Conservation (phyloP, 2,113 vertebrate genomes). For the Maccullochella peelii region DNA sequence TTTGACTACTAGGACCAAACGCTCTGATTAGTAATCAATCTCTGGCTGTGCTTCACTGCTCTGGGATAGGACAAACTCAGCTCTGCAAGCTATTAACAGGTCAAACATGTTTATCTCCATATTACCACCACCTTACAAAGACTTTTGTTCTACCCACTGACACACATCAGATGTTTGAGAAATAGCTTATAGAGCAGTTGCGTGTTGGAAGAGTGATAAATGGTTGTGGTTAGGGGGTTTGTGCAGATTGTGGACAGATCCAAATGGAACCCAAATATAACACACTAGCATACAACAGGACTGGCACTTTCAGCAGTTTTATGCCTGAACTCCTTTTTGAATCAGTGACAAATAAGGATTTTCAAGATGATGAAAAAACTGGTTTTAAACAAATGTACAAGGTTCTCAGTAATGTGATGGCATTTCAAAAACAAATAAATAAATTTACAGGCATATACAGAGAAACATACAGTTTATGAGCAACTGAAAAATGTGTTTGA, state of each 20-base stretch:
- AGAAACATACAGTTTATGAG: too few relatives aligned
- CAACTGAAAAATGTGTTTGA: too few relatives aligned
- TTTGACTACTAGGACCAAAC: slow-evolving; percentile 14
- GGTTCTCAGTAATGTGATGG: background rate
- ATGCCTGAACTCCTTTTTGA: background rate
- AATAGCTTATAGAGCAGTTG: background rate
- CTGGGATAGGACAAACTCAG: background rate
- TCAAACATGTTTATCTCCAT: background rate
- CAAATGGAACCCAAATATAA: background rate
- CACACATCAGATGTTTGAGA: background rate
- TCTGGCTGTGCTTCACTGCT: background rate
- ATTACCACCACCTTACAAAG: background rate
- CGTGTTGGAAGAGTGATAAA: background rate
- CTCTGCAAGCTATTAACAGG: too few relatives aligned
- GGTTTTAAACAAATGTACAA: background rate
- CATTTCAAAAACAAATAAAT: background rate
- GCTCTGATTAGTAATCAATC: slow-evolving; percentile 1
- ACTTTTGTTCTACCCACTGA: background rate
- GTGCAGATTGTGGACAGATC: background rate
- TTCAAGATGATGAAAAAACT: background rate
- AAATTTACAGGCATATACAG: background rate
- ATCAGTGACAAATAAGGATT: background rate
- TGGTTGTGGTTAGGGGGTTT: background rate
- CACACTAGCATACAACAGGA: background rate
- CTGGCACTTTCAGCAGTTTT: background rate